Percentiles rank a stretch among this genome's conserved stretches.
phyloP scores from a whole-genome alignment of 2,888 invertebrate species.

The Polymixis flavicincta region DNA sequence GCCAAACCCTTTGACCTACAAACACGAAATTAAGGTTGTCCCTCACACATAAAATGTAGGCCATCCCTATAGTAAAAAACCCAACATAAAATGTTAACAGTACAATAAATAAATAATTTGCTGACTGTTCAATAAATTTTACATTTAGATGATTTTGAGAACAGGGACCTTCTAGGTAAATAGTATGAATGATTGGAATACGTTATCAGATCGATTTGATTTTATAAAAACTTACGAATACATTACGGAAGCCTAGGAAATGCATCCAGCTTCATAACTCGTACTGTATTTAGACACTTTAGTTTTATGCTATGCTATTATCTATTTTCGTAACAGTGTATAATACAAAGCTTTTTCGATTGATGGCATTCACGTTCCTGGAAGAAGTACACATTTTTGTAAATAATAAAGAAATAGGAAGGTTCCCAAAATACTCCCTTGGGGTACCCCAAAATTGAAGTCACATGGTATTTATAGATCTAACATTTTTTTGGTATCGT shows the following conservation, averaged over 20 bases:
- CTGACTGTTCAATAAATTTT: conserved; percentile 4
- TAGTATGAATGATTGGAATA: neutral
- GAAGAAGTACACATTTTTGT: neutral
- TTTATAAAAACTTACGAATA: neutral
- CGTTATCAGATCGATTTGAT: neutral
- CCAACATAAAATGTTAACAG: conserved; percentile 26
- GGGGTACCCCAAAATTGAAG: neutral
- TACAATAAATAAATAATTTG: conserved; percentile 32
- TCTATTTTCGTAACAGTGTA: conserved; percentile 1
- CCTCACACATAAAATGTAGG: conserved; percentile 44
- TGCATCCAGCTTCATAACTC: neutral
- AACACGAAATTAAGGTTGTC: conserved; percentile 54
- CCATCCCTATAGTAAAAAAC: conserved; percentile 44
- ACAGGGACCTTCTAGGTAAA: neutral
- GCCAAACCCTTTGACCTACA: conserved; percentile 67
- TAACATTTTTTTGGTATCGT: neutral
- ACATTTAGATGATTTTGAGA: neutral
- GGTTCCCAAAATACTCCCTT: conserved; percentile 26
- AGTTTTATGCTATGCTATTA: neutral
- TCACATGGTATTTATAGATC: neutral
- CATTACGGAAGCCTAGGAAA: neutral
- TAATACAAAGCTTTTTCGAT: neutral
- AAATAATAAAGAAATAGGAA: neutral
- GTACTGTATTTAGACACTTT: neutral
- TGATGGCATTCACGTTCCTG: neutral